phyloP scores from a whole-genome alignment of 2,113 vertebrate genomes.

The Elgaria multicarinata region DNA sequence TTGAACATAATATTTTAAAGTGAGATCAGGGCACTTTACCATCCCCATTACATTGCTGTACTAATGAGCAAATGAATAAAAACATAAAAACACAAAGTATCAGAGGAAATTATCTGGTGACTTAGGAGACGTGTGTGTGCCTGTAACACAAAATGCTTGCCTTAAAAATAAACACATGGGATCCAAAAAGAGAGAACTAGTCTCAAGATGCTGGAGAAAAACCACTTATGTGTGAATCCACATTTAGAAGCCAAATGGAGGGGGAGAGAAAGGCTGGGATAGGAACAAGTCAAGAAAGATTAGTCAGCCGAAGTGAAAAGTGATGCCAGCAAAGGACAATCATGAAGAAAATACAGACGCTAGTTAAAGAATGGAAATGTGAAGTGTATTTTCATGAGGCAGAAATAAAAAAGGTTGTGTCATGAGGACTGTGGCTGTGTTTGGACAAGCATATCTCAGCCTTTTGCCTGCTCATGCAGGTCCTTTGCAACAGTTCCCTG shows the following conservation, averaged over 20 bases:
- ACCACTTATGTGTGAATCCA: background rate
- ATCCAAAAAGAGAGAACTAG: too few relatives aligned
- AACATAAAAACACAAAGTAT: background rate
- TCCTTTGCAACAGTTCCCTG: background rate
- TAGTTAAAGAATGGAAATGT: fast-evolving
- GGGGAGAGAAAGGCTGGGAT: background rate
- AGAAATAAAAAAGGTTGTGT: background rate
- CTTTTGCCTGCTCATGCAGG: background rate
- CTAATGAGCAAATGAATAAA: background rate
- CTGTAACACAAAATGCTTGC: background rate
- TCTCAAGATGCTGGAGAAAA: too few relatives aligned
- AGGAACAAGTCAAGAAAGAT: slow-evolving; percentile 14
- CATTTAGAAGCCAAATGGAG: background rate
- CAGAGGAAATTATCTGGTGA: background rate
- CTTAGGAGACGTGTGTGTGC: background rate
- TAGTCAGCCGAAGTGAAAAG: background rate
- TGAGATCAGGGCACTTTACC: background rate
- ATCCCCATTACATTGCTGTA: background rate
- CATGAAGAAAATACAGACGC: background rate
- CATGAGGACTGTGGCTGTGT: background rate
- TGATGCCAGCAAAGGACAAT: background rate
- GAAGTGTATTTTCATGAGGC: background rate
- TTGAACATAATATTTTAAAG: background rate
- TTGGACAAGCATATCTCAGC: background rate
- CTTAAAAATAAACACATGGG: background rate